Evolutionary conservation across 37 sponge, comb jelly and placozoan species (phyloP), one percentile per base, ranked within the genome.

Genomic region (Spongilla lacustris): DNA sequence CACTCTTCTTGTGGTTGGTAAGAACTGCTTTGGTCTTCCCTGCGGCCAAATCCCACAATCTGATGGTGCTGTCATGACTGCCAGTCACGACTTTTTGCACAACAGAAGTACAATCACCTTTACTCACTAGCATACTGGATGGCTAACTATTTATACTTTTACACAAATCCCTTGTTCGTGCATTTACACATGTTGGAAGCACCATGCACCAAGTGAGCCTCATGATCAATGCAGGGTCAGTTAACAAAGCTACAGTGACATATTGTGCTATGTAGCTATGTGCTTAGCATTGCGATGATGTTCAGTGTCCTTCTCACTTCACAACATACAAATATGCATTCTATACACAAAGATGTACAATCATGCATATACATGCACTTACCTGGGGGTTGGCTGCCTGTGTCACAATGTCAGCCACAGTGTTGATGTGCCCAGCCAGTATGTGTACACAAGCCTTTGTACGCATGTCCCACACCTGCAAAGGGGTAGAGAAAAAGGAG

Each of bases 1-100:
- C 86, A 74, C 97, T 96, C 89, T 99, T 99, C 95, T 99, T 99
- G 87, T 99, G 99, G 85, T 99, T 97, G 24, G 99, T 99, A 48
- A 99, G 89, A 17, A 95, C 94, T 17, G 95, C 87, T 36, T 85
- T 89, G 19, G 97, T 94, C 85, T 95, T 95, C 0, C 99, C 99
- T 36, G 99, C 97, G 46, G 98, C 98, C 19, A 99, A 83, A 78
- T 99, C 99, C 99, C 99, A 99, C 35, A 99, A 80, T 32, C 99
- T 78, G 34, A 99, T 85, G 11, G 99, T 99, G 46, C 86, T 76
- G 89, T 99, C 99, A 90, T 99, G 99, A 79, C 96, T 95, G 17
- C 89, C 99, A 35, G 99, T 99, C 25, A 99, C 83, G 5, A 97
- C 89, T 94, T 96, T 77, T 67, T 84, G n/a, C n/a, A n/a, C n/a